phyloP scores from a whole-genome alignment of 2,797 vertebrate genomes.

The Pampus argenteus region DNA sequence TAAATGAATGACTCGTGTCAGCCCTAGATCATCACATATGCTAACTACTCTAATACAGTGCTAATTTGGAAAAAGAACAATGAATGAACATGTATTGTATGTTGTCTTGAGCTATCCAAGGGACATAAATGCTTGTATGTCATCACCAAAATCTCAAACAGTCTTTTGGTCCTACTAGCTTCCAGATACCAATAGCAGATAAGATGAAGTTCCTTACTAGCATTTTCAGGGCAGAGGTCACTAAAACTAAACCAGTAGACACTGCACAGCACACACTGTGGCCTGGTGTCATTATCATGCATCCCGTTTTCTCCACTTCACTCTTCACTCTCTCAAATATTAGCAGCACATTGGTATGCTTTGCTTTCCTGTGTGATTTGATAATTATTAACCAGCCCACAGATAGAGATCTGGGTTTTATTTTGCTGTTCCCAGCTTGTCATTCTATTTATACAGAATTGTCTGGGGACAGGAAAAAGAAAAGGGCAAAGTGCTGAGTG shows the following conservation, averaged over 20 bases:
- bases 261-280: background rate
- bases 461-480: conserved; percentile 47
- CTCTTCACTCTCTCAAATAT: background rate
- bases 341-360: conserved; percentile 13
- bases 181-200: background rate
- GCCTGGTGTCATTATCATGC: too few relatives aligned
- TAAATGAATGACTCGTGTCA: too few relatives aligned
- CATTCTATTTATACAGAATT: conserved; percentile 53
- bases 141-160: background rate
- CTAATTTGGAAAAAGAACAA: background rate
- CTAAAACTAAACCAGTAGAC: background rate
- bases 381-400: conserved; percentile 33
- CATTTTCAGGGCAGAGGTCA: background rate
- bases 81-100: background rate
- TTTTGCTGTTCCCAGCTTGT: conserved; percentile 42
- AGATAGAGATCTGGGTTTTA: conserved; percentile 45
- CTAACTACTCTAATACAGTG: background rate
- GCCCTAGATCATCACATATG: too few relatives aligned
- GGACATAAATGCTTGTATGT: background rate
- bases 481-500: conserved; percentile 65
- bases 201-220: background rate
- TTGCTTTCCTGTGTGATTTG: conserved; percentile 6
- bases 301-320: background rate
- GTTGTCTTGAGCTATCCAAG: background rate
- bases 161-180: background rate